Percentiles rank a stretch among this genome's conserved stretches.
These are phyloP conservation scores for Ondatra zibethicus DNA, from an alignment of 2,113 vertebrate species.

Conservation along the genomic window DNA sequence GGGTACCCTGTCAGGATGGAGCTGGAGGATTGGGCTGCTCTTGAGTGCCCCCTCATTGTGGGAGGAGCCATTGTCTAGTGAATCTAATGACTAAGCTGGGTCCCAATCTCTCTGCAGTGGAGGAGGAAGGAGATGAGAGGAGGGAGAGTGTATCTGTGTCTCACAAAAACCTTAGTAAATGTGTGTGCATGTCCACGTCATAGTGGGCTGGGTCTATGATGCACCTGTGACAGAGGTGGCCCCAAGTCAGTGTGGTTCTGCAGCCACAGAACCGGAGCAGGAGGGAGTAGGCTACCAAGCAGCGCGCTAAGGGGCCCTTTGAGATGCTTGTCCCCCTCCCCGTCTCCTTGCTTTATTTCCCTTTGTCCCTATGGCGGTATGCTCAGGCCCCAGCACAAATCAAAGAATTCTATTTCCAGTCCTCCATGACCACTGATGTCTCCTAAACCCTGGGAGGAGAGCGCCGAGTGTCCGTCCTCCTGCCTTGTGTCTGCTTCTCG, in stretches of 20 bases:
- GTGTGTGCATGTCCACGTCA: not conserved
- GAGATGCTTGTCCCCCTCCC: not conserved
- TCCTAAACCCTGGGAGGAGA: not conserved
- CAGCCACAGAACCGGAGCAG: not conserved
- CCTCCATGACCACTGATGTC: not conserved
- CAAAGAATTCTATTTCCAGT: not conserved
- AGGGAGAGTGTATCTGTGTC: not conserved
- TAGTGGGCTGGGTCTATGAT: not conserved
- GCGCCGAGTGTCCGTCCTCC: no score
- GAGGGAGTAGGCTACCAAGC: not conserved
- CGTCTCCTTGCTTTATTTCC: not conserved
- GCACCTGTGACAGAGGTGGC: not conserved
- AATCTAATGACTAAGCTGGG: fast-evolving
- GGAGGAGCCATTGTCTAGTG: not conserved
- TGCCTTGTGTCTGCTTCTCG: not conserved
- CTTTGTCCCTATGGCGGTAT: not conserved
- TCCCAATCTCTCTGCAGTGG: not conserved
- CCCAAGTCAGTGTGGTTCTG: not conserved
- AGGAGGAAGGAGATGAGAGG: no score
- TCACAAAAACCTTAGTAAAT: not conserved
- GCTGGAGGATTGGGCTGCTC: not conserved
- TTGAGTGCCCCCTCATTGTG: not conserved
- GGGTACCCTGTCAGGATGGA: not conserved
- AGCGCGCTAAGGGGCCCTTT: not conserved
- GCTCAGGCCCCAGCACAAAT: not conserved